Base-by-base conservation (phyloP, 2,888 invertebrate genomes). In the Molorchus minor region DNA sequence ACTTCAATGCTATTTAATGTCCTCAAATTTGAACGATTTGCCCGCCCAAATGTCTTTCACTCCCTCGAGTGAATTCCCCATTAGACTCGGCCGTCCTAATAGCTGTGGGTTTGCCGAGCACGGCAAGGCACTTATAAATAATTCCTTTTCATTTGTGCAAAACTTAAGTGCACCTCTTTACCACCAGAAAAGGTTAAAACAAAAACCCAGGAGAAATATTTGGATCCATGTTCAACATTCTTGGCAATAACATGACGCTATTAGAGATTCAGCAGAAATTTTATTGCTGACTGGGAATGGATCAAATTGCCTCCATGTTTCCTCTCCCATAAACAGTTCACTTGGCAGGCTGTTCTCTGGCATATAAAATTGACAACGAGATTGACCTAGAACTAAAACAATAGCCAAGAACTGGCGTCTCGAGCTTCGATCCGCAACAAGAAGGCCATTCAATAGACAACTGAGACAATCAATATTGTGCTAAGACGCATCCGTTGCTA, bases 201-300 rank as follows among this genome's bases (percentile, higher is more conserved):
- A n/a, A n/a, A n/a, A n/a, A n/a, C n/a, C n/a, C n/a, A n/a, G 45
- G 30, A 45, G 33, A 45, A 45, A 30, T 25, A 16, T 30, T 45
- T 30, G 16, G 49, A 49, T 38, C 21, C 21, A 16, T 49, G 49
- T 49, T 19, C 38, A n/a, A 25, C 49, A 49, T 49, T 38, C 38
- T 3, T 3, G 16, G 38, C 10, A 65, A 65, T 59, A 56, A 61
- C 57, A 65, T 61, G 65, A 67, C 58, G 60, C 68, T 61, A 70
- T 69, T 69, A 67, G 65, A 60, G 67, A 71, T 68, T 71, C 71
- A 71, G 71, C 68, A 64, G 64, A 61, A 68, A 70, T 71, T 71
- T 68, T 67, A 71, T 65, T 64, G 61, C 59, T 58, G 63, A 51
- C 60, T 59, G 57, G n/a, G 62, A 67, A 66, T 60, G 64, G 58